A percentile compares a stretch with the other conserved stretches of the same genome.
Conservation (phyloP, 1,140 invertebrate genomes). For the Protaetia brevitarsis region DNA sequence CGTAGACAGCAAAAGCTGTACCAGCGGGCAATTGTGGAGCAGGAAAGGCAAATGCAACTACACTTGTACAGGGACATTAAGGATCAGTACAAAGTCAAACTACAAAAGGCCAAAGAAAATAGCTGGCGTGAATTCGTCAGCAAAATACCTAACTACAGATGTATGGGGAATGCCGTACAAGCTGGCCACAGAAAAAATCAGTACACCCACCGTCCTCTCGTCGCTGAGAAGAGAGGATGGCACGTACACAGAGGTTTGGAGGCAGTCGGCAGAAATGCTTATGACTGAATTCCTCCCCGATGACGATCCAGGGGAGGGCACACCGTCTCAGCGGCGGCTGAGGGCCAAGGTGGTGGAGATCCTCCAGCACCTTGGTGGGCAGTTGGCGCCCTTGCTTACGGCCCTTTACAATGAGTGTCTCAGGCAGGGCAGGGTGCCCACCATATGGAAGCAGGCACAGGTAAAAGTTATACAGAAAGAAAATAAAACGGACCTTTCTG, state of each 20-base stretch:
- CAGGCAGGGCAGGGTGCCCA: too few relatives aligned
- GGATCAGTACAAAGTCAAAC: background rate
- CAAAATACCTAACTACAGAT: background rate
- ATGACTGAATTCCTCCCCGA: background rate
- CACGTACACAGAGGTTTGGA: background rate
- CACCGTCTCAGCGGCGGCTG: background rate
- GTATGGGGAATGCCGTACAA: slow-evolving; percentile 22
- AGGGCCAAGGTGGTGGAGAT: background rate
- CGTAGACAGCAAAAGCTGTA: background rate
- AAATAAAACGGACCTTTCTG: too few relatives aligned
- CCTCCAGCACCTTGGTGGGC: too few relatives aligned
- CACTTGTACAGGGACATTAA: slow-evolving; percentile 10
- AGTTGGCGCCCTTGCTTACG: too few relatives aligned
- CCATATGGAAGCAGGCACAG: too few relatives aligned
- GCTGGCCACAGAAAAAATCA: background rate
- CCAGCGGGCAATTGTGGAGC: background rate
- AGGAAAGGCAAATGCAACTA: background rate
- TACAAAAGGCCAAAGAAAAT: background rate
- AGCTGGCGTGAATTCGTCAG: slow-evolving; percentile 9
- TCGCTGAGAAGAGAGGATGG: background rate
- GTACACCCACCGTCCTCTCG: background rate
- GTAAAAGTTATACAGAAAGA: too few relatives aligned
- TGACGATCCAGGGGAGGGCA: background rate
- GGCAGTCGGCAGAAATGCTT: background rate
- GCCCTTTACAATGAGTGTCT: too few relatives aligned